Evolutionary conservation across 2,113 vertebrate species (phyloP).

Genomic region (Halichoeres trimaculatus): DNA sequence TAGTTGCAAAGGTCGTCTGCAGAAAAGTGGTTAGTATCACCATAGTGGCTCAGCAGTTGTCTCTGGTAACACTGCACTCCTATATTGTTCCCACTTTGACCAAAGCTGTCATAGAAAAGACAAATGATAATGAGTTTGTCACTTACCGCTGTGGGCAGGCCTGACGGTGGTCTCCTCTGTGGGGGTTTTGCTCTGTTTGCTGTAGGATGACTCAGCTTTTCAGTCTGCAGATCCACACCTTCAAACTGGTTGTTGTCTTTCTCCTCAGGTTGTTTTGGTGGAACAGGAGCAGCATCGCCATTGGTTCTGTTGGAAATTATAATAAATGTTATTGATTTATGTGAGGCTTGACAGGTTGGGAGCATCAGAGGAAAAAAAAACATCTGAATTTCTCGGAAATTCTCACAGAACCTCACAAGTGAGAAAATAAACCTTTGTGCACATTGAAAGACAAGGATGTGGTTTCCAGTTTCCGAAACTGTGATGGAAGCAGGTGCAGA

Average conservation of each 20-base stretch:
- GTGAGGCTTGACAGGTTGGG: background rate
- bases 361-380: background rate
- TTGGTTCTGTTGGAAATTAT: slow-evolving; percentile 55
- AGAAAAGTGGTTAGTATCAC: background rate
- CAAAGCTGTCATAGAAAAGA: background rate
- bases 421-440: background rate
- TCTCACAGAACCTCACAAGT: background rate
- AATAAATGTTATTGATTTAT: background rate
- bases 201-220: slow-evolving; percentile 83
- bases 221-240: slow-evolving; percentile 70
- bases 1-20: slow-evolving; percentile 20
- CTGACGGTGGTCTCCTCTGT: slow-evolving; percentile 80
- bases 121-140: background rate
- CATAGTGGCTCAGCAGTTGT: background rate
- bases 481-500: slow-evolving; percentile 45
- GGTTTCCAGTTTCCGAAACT: slow-evolving; percentile 29
- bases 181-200: slow-evolving; percentile 84
- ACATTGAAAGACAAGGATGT: background rate
- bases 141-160: slow-evolving; percentile 11
- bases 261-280: slow-evolving; percentile 61
- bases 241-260: slow-evolving; percentile 74
- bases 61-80: background rate
- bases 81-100: background rate
- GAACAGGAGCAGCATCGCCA: slow-evolving; percentile 53
- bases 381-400: background rate